Percentiles rank a stretch among this genome's conserved stretches.
phyloP scores from a whole-genome alignment of 2,113 vertebrate species.

The Puntigrus tetrazona region DNA sequence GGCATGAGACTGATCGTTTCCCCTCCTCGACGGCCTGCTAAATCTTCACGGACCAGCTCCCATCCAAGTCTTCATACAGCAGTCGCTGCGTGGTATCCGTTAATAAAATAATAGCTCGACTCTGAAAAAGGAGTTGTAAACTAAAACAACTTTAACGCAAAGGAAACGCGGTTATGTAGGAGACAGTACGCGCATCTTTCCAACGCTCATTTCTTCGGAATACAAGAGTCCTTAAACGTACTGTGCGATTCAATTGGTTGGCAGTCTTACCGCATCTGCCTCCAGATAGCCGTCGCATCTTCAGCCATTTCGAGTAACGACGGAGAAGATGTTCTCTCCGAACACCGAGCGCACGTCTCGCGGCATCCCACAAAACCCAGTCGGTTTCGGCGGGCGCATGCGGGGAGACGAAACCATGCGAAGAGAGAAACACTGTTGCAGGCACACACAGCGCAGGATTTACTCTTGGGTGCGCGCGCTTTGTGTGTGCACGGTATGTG shows the following conservation, averaged over 20 bases:
- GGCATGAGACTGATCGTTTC: constrained; percentile 50
- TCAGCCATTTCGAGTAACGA: constrained; percentile 48
- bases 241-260: neutral
- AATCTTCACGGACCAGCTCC: constrained; percentile 27
- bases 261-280: neutral
- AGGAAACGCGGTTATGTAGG: constrained; percentile 7
- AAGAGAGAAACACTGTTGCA: constrained; percentile 76
- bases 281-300: constrained; percentile 52
- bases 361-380: constrained; percentile 52
- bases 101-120: neutral
- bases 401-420: constrained; percentile 26
- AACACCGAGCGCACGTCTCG: constrained; percentile 29
- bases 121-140: constrained; percentile 31
- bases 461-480: constrained; percentile 31
- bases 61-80: constrained; percentile 35
- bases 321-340: constrained; percentile 15
- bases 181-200: constrained; percentile 44
- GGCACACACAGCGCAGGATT: constrained; percentile 46
- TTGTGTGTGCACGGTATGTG: constrained; percentile 9
- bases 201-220: constrained; percentile 47
- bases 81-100: constrained; percentile 21
- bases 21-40: constrained; percentile 49
- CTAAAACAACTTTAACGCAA: neutral
- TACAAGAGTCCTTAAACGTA: constrained; percentile 55
- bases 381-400: constrained; percentile 56